Percentiles rank a stretch among this genome's conserved stretches.
Conservation (phyloP, 2,113 vertebrate species). For the Fulmarus glacialis region DNA sequence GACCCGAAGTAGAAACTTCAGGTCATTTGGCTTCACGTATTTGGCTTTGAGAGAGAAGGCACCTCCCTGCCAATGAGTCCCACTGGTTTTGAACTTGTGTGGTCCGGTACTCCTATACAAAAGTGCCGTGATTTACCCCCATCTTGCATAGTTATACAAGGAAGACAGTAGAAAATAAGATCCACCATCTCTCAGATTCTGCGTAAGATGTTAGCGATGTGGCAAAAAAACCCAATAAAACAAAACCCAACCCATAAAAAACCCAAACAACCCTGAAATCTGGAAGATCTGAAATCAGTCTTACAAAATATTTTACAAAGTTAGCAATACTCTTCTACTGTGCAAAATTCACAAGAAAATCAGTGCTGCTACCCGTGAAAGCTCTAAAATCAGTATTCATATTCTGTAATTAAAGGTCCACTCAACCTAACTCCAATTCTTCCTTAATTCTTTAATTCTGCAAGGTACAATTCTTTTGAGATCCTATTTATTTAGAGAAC, state of each 20-base stretch:
- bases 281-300: conserved; percentile 27
- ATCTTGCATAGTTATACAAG: conserved; percentile 56
- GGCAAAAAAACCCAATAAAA: not conserved
- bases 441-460: not conserved
- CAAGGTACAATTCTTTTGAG: not conserved
- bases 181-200: not conserved
- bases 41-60: conserved; percentile 39
- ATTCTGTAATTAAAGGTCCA: not conserved
- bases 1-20: not conserved
- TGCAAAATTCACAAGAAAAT: conserved; percentile 51
- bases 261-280: not conserved
- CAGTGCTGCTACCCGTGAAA: not conserved
- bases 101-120: not conserved
- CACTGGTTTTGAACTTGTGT: not conserved
- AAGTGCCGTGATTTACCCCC: not conserved
- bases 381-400: not conserved
- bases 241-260: not conserved
- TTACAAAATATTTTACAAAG: conserved; percentile 1
- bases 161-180: not conserved
- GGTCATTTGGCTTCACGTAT: not conserved
- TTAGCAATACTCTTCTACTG: conserved; percentile 12
- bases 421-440: not conserved
- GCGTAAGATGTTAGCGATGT: not conserved
- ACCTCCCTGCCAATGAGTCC: not conserved
- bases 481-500: not conserved